Evolutionary conservation across 2,888 invertebrate genomes (phyloP), one percentile per base, ranked within the genome.

Genomic region (Pristionchus fissidentatus): DNA sequence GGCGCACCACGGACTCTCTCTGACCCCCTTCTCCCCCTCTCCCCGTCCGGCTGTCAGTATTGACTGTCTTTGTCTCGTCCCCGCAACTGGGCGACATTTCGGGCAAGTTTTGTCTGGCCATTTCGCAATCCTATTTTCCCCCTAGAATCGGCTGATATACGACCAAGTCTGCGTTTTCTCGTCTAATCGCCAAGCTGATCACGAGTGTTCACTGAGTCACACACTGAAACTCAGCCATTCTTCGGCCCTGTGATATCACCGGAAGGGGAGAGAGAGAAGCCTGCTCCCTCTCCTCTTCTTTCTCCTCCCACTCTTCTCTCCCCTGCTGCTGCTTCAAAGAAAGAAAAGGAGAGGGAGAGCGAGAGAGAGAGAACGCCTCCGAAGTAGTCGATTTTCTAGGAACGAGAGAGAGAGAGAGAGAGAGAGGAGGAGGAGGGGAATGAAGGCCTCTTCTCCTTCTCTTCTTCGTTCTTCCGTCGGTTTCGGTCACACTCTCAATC

Each of bases 281-380:
- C 10, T 57, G n/a, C 41, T 52, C 52, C 41, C 57, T 35, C 41
- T 35, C 79, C 57, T 19, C 52, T 35, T n/a, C 49, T 35, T 32
- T 55, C 35, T 19, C 22, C 49, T 49, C 77, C 77, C 77, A 29
- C 32, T 29, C 75, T 35, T 75, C 79, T 60, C 60, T 79, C 49
- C 26, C 35, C 66, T 13, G 38, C 43, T 13, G 38, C 43, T 43
- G 8, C 49, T 19, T 75, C 49, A 38, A n/a, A n/a, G n/a, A n/a
- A n/a, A n/a, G n/a, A n/a, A n/a, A n/a, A n/a, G n/a, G n/a, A n/a
- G n/a, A n/a, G n/a, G n/a, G n/a, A n/a, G n/a, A n/a, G n/a, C n/a
- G n/a, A n/a, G n/a, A n/a, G n/a, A 38, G 70, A 70, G 70, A 70
- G 70, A 70, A 70, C 70, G 70, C 70, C 70, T 70, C 43, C 70